A percentile compares a stretch with the other conserved stretches of the same genome.
Conservation (phyloP, 2,888 invertebrate genomes). For the Trisateles emortualis region DNA sequence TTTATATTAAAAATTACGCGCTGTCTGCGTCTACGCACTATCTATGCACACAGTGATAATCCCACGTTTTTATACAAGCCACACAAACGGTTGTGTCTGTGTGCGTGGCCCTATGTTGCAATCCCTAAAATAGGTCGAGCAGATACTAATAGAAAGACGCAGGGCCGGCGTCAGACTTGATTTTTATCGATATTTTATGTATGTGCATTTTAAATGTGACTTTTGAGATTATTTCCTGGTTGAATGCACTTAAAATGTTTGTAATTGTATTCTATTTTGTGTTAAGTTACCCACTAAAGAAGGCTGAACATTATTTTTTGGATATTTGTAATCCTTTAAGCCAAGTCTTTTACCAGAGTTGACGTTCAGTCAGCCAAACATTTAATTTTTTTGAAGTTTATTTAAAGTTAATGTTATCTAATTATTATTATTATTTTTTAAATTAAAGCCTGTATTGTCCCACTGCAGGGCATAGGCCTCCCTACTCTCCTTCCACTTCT, state of each 20-base stretch:
- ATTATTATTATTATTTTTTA: too few relatives aligned
- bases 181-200: constrained; percentile 45
- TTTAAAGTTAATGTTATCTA: too few relatives aligned
- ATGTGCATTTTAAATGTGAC: constrained; percentile 37
- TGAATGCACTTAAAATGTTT: constrained; percentile 30
- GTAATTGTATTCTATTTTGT: background rate
- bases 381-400: too few relatives aligned
- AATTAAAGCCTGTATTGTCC: too few relatives aligned
- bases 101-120: constrained; percentile 79
- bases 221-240: constrained; percentile 40
- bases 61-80: constrained; percentile 25
- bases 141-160: constrained; percentile 83
- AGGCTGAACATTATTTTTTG: too few relatives aligned
- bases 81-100: constrained; percentile 43
- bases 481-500: too few relatives aligned
- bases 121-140: constrained; percentile 85
- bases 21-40: constrained; percentile 49
- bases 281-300: too few relatives aligned
- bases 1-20: constrained; percentile 38
- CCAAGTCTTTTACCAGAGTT: too few relatives aligned
- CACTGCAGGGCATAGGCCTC: too few relatives aligned
- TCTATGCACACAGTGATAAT: constrained; percentile 33
- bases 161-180: constrained; percentile 62
- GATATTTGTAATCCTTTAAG: too few relatives aligned
- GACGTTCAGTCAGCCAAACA: too few relatives aligned